Percentiles rank a stretch among this genome's conserved stretches.
These are phyloP conservation scores for Tenualosa thibaudeaui DNA, from an alignment of 2,797 vertebrate genomes.

Conservation along the genomic window DNA sequence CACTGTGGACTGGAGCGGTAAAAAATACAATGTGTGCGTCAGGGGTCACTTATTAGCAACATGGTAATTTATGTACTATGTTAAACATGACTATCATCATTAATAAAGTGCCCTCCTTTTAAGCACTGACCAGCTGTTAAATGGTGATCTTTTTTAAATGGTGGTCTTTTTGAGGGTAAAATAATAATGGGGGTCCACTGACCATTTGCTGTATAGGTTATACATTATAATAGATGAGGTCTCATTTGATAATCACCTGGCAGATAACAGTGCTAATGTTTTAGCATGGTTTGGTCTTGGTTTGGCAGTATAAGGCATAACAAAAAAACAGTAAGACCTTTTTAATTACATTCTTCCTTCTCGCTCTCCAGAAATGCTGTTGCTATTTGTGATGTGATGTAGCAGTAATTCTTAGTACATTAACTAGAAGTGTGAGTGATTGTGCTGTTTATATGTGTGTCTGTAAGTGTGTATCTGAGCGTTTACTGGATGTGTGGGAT, in stretches of 20 bases:
- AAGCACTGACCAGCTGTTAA: neutral
- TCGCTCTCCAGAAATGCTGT: neutral
- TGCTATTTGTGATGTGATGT: neutral
- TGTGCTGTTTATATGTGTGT: neutral
- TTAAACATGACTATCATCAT: neutral
- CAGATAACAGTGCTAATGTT: neutral
- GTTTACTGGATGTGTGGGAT: neutral
- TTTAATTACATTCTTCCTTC: neutral
- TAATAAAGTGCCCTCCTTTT: neutral
- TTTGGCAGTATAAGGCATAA: neutral
- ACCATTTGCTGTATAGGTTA: neutral
- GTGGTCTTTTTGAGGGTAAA: neutral
- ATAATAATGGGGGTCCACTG: neutral
- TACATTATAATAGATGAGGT: neutral
- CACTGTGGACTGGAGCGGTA: neutral
- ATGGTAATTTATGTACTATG: neutral
- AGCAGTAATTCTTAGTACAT: constrained; percentile 7
- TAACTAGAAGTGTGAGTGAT: neutral
- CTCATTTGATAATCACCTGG: neutral
- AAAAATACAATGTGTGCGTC: neutral
- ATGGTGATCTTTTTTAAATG: neutral
- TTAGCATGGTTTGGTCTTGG: neutral
- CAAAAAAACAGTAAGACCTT: neutral
- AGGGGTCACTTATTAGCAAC: neutral
- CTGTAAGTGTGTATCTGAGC: neutral